Percentiles rank a stretch among this genome's conserved stretches.
Evolutionary conservation across 2,888 invertebrate genomes (phyloP).

Genomic region (Neocrepidodera transversa): DNA sequence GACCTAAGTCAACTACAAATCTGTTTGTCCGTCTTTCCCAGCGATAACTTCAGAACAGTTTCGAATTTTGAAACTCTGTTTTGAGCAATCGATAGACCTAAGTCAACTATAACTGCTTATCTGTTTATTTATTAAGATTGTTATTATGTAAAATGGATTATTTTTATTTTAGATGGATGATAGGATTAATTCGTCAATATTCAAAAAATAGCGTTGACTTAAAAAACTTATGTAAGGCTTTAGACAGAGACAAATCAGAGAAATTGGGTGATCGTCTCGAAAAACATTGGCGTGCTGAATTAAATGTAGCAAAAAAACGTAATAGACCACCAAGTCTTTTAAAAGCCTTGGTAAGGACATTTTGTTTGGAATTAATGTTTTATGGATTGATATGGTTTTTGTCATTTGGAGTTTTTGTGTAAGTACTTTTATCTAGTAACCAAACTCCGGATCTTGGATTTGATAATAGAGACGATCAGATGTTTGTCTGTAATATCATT

Average conservation of each 20-base stretch:
- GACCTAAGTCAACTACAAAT: too few relatives aligned
- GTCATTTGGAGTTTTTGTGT: conserved; percentile 66
- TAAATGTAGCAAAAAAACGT: conserved; percentile 64
- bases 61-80: too few relatives aligned
- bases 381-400: not conserved
- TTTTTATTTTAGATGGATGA: conserved; percentile 53
- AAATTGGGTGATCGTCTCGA: conserved; percentile 70
- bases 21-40: too few relatives aligned
- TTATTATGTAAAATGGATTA: too few relatives aligned
- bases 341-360: conserved; percentile 69
- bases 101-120: too few relatives aligned
- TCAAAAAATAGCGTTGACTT: conserved; percentile 68
- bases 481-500: too few relatives aligned
- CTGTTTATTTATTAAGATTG: too few relatives aligned
- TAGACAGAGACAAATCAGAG: conserved; percentile 68
- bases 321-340: conserved; percentile 66
- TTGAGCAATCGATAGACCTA: too few relatives aligned
- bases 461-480: too few relatives aligned
- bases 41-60: too few relatives aligned
- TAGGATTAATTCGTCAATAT: conserved; percentile 62
- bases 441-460: too few relatives aligned
- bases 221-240: conserved; percentile 69
- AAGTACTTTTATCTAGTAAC: too few relatives aligned
- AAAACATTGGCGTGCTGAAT: conserved; percentile 70
- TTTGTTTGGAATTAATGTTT: conserved; percentile 68